Conservation (phyloP, 2,113 vertebrate species). For the Empidonax traillii region DNA sequence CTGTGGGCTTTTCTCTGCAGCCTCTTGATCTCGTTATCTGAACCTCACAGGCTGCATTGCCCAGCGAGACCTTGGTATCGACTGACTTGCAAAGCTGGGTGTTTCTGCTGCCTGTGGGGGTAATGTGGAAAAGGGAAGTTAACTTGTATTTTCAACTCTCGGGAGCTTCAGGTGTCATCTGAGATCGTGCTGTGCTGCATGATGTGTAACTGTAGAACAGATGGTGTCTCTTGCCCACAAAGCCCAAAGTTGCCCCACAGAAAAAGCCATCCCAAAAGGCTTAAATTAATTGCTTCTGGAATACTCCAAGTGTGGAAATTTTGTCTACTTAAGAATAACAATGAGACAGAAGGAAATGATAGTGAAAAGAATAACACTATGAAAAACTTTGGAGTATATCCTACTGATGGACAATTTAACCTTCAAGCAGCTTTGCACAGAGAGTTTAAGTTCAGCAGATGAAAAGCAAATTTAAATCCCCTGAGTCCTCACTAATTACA, state of each 20-base stretch:
- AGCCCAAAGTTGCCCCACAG: too few species aligned
- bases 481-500: not conserved
- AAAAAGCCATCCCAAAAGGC: not conserved
- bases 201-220: not conserved
- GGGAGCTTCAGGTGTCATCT: not conserved
- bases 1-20: not conserved
- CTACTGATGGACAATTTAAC: not conserved
- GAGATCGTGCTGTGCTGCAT: not conserved
- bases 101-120: not conserved
- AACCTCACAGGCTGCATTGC: not conserved
- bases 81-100: not conserved
- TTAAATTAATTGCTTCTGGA: constrained; percentile 17
- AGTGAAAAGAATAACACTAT: not conserved
- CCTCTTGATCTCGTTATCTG: rapidly evolving
- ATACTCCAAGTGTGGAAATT: not conserved
- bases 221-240: not conserved
- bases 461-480: not conserved
- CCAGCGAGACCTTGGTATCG: not conserved
- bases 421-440: not conserved
- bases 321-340: not conserved
- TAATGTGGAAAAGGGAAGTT: not conserved
- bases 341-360: not conserved
- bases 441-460: not conserved
- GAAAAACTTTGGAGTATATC: not conserved
- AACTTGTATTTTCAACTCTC: not conserved